These are phyloP conservation scores for Linnaemya tessellans DNA, from an alignment of 2,888 invertebrate genomes.

Conservation along the genomic window DNA sequence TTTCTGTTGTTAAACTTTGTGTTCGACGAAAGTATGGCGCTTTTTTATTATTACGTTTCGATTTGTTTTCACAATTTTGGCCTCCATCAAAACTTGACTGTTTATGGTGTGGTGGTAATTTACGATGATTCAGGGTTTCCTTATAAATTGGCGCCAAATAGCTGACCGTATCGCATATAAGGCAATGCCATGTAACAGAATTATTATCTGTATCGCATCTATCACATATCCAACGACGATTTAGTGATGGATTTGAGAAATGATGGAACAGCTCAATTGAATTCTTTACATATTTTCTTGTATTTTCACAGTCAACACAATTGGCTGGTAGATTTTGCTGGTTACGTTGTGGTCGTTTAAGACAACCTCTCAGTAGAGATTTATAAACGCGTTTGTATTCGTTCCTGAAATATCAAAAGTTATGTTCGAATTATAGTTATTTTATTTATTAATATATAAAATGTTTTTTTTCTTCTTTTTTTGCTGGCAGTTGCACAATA, in stretches of 20 bases:
- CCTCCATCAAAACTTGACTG: conserved; percentile 70
- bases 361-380: conserved; percentile 82
- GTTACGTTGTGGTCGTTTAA: conserved; percentile 82
- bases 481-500: neutral
- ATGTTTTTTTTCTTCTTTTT: neutral
- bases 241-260: conserved; percentile 83
- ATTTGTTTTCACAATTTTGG: conserved; percentile 73
- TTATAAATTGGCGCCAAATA: conserved; percentile 83
- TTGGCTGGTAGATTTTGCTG: conserved; percentile 81
- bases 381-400: conserved; percentile 83
- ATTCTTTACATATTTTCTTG: conserved; percentile 82
- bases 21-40: conserved; percentile 79
- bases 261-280: conserved; percentile 82
- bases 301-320: conserved; percentile 82
- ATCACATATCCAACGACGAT: conserved; percentile 83
- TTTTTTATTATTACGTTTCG: conserved; percentile 74
- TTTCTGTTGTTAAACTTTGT: conserved; percentile 83
- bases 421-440: conserved; percentile 43
- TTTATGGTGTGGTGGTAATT: conserved; percentile 60
- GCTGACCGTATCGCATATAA: conserved; percentile 83
- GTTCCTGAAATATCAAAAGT: conserved; percentile 78
- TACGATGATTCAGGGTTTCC: conserved; percentile 78
- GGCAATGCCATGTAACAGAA: conserved; percentile 84
- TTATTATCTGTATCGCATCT: conserved; percentile 82
- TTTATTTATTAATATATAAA: neutral